These are phyloP conservation scores for Hippolais icterina DNA, from an alignment of 2,113 vertebrate genomes.

Conservation along the genomic window DNA sequence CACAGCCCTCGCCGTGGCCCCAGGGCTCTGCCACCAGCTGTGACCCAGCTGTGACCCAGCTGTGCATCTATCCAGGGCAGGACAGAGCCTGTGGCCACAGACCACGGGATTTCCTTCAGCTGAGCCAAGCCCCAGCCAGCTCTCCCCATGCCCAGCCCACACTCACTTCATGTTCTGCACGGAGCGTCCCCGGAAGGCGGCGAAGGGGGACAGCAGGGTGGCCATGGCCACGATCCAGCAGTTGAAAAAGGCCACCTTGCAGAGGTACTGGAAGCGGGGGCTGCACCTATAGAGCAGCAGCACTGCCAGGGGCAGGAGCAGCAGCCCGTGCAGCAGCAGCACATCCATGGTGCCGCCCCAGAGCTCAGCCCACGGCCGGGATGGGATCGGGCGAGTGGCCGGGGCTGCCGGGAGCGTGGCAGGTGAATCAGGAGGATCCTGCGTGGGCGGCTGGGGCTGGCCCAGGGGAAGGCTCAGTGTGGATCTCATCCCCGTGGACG, in stretches of 20 bases:
- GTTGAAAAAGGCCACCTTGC: conserved; percentile 49
- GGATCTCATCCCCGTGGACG: neutral
- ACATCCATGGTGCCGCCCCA: neutral
- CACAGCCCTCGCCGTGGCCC: neutral
- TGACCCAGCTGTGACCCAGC: accelerated
- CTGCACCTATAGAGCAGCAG: neutral
- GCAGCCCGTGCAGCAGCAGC: neutral
- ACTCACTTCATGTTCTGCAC: conserved; percentile 81
- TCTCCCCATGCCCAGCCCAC: neutral
- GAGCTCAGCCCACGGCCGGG: neutral
- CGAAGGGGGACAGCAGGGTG: conserved; percentile 13
- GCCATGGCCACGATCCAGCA: neutral
- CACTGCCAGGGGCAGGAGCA: neutral
- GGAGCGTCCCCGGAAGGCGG: conserved; percentile 60
- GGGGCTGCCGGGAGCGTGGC: neutral
- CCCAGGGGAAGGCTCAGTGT: neutral
- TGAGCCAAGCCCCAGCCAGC: neutral
- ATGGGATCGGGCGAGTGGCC: accelerated
- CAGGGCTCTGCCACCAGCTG: neutral
- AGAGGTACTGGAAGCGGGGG: neutral
- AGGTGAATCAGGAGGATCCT: neutral
- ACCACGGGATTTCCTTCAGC: neutral
- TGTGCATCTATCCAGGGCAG: neutral
- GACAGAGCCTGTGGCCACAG: neutral
- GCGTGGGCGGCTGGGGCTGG: conserved; percentile 17